Evolutionary conservation across 53 echinoderm and acorn worm species (phyloP).

Genomic region (Echinarachnius parma): DNA sequence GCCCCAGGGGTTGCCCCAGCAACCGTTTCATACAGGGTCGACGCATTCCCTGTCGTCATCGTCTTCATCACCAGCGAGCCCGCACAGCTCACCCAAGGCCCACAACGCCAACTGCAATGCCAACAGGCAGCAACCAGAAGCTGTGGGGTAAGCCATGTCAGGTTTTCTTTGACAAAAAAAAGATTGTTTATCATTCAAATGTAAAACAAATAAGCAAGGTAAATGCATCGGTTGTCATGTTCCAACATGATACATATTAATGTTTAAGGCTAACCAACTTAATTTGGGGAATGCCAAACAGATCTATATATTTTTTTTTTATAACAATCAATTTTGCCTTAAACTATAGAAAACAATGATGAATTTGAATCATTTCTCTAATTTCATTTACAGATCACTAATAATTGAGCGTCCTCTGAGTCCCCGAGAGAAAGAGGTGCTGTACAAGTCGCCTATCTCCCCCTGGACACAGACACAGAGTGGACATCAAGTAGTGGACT

Average conservation of each 20-base stretch:
- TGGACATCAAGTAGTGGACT: slow-evolving; percentile 19
- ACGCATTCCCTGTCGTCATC: slow-evolving; percentile 7
- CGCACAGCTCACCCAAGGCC: slow-evolving; percentile 35
- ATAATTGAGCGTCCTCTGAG: slow-evolving; percentile 66
- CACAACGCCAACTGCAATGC: slow-evolving; percentile 37
- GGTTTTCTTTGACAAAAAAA: too few relatives aligned
- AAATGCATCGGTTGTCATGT: too few relatives aligned
- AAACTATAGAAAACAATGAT: too few relatives aligned
- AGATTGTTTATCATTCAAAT: too few relatives aligned
- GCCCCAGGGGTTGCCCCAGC: slow-evolving; percentile 19
- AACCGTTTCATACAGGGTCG: slow-evolving; percentile 1
- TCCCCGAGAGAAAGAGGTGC: slow-evolving; percentile 65
- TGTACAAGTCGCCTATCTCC: slow-evolving; percentile 61
- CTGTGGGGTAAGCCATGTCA: slow-evolving; percentile 6
- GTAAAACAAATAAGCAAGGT: too few relatives aligned
- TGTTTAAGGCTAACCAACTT: too few relatives aligned
- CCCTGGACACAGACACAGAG: too few relatives aligned
- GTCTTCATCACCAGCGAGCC: slow-evolving; percentile 30
- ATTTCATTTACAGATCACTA: slow-evolving; percentile 2
- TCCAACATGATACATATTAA: too few relatives aligned
- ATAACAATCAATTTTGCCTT: too few relatives aligned
- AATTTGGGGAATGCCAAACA: too few relatives aligned
- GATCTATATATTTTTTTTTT: too few relatives aligned
- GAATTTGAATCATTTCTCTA: background rate
- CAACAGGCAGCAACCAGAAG: slow-evolving; percentile 9